phyloP scores from a whole-genome alignment of 1,140 invertebrate species.

The Euschistus heros region DNA sequence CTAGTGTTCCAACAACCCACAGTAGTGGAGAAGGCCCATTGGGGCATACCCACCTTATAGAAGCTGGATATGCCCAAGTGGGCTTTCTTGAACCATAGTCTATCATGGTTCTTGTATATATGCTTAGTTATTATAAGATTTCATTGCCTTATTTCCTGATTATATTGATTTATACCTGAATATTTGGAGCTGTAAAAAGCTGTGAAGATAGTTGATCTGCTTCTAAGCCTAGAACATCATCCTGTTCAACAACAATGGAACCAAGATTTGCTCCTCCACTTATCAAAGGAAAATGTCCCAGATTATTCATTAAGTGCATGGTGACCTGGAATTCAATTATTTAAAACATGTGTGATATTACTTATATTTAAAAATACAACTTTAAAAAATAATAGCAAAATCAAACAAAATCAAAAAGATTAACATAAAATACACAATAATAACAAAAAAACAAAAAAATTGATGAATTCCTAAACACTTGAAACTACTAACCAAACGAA shows the following conservation, averaged over 20 bases:
- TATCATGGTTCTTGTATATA: too few relatives aligned
- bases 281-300: constrained; percentile 82
- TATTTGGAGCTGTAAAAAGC: constrained; percentile 77
- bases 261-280: constrained; percentile 73
- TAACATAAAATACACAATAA: not conserved
- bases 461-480: too few relatives aligned
- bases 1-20: too few relatives aligned
- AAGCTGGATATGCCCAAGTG: too few relatives aligned
- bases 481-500: too few relatives aligned
- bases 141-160: too few relatives aligned
- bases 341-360: not conserved
- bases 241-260: constrained; percentile 81
- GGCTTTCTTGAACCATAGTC: too few relatives aligned
- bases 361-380: not conserved
- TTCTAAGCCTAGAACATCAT: constrained; percentile 69
- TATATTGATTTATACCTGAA: constrained; percentile 43
- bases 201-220: constrained; percentile 63
- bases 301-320: constrained; percentile 72
- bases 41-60: too few relatives aligned
- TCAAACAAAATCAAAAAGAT: not conserved
- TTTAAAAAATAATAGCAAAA: not conserved
- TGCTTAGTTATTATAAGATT: too few relatives aligned
- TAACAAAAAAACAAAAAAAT: too few relatives aligned
- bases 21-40: too few relatives aligned
- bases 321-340: constrained; percentile 40